A percentile compares a stretch with the other conserved stretches of the same genome.
Conservation (phyloP, 1,140 invertebrate species). For the Apis florea region DNA sequence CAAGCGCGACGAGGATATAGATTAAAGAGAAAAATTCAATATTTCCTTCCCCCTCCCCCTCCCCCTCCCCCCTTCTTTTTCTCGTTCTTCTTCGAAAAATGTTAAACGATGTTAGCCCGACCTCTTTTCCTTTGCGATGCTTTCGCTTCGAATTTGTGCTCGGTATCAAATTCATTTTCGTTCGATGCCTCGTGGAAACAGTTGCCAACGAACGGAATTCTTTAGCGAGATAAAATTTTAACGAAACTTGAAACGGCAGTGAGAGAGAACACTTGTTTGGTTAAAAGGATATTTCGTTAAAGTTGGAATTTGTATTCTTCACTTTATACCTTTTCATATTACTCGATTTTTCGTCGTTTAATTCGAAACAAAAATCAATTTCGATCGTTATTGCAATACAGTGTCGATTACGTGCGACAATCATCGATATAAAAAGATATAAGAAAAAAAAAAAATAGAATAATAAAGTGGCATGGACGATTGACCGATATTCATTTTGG, state of each 20-base stretch:
- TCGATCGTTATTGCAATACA: too few species aligned
- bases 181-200: background rate
- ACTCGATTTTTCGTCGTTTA: too few species aligned
- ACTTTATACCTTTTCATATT: background rate
- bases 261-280: background rate
- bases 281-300: background rate
- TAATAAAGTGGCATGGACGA: too few species aligned
- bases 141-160: background rate
- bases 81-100: background rate
- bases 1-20: constrained; percentile 53
- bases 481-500: too few species aligned
- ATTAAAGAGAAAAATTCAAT: constrained; percentile 57
- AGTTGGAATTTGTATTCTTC: background rate
- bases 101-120: constrained; percentile 25
- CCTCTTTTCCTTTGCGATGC: background rate
- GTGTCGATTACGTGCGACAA: too few species aligned
- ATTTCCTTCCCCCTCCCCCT: background rate
- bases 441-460: too few species aligned
- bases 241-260: background rate
- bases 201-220: background rate
- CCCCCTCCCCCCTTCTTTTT: too few species aligned
- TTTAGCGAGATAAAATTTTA: background rate
- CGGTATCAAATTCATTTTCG: constrained; percentile 5
- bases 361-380: too few species aligned
- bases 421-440: too few species aligned